Base-by-base conservation (phyloP, 2,888 invertebrate species). In the Colletes collaris region DNA sequence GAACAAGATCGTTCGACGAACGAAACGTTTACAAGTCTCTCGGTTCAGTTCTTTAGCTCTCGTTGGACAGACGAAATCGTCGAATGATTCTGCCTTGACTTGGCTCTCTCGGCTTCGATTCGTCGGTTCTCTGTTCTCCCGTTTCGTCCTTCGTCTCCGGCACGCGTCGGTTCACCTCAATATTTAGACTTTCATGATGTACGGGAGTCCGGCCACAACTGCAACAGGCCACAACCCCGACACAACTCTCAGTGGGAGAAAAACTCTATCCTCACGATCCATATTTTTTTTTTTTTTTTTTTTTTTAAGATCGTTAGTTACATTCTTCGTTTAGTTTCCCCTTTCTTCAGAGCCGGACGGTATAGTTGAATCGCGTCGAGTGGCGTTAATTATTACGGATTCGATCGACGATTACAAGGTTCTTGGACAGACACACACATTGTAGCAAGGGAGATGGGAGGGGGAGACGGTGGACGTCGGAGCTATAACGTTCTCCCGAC, bases 161-260 rank as follows among this genome's bases (percentile, higher is more conserved):
- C 75, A 64, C 67, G 56, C 52, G 44, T 62, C 52, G 56, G 70
- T 55, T 77, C 63, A 4, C 50, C 53, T 72, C 44, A 70, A 53
- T 66, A 78, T 63, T 84, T 91, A 93, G 85, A 93, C 87, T 91
- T 92, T 92, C 90, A 93, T 91, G 88, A 93, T 89, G 88, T 92
- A 92, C 65, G 92, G 92, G 75, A 93, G 88, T 79, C 92, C 92
- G 86, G 92, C 92, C 85, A 92, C 91, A 90, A 92, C 93, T 93
- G 92, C 87, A 93, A 93, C 90, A 92, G 87, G 80, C 87, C 82
- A 86, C 75, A 87, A 87, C 67, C 83, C 79, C 81, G 85, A 83
- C 80, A 77, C 85, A 85, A 87, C 76, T 77, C 87, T 86, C 87
- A 83, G 76, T 86, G 72, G 83, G 79, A 81, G 79, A 81, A 59